Percentiles rank a stretch among this genome's conserved stretches.
Conservation (phyloP, 2,113 vertebrate species). For the Perognathus longimembris region DNA sequence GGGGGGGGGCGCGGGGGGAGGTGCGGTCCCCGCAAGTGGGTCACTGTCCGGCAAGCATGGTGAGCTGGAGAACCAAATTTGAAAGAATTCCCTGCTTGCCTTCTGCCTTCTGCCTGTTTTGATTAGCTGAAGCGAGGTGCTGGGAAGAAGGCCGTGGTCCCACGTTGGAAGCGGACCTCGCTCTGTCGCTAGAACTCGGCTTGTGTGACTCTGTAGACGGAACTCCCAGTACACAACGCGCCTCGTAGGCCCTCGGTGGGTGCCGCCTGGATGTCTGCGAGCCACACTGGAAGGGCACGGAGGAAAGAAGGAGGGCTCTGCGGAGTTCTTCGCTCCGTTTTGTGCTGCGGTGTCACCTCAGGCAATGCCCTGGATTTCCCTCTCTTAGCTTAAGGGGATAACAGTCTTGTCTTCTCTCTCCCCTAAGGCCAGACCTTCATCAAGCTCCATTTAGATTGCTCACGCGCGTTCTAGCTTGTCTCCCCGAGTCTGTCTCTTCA, state of each 20-base stretch:
- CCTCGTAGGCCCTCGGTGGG: not conserved
- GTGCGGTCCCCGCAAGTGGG: no score
- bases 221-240: not conserved
- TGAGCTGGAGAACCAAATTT: constrained; percentile 36
- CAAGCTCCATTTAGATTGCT: not conserved
- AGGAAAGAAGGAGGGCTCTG: not conserved
- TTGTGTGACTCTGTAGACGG: no score
- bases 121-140: not conserved
- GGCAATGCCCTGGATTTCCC: constrained; percentile 6
- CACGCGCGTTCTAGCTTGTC: not conserved
- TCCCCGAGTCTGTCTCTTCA: not conserved
- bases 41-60: not conserved
- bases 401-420: not conserved
- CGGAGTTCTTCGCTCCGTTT: not conserved
- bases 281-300: not conserved
- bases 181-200: not conserved
- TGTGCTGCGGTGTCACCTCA: not conserved
- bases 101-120: not conserved
- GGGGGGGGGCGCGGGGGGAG: no score
- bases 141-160: not conserved
- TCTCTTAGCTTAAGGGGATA: constrained; percentile 25
- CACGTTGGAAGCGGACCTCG: not conserved
- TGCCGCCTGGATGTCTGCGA: not conserved
- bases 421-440: constrained; percentile 45
- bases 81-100: constrained; percentile 11